phyloP scores from a whole-genome alignment of 2,888 invertebrate species.

The Neoscelio sp. region DNA sequence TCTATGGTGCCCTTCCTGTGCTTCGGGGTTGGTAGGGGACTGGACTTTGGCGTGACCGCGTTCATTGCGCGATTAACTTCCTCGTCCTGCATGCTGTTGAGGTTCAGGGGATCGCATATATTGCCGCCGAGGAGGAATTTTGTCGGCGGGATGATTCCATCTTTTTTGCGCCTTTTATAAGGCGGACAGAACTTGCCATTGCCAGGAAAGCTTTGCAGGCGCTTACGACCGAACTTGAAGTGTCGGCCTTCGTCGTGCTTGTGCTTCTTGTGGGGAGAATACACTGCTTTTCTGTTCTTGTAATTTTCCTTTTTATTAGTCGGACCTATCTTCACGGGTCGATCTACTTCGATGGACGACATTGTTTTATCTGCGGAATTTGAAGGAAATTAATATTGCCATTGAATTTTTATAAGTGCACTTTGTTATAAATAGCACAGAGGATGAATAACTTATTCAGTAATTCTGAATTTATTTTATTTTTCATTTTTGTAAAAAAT shows the following conservation, averaged over 20 bases:
- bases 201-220: conserved; percentile 87
- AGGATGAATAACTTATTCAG: too few relatives aligned
- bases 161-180: conserved; percentile 89
- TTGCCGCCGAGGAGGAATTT: conserved; percentile 97
- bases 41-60: conserved; percentile 96
- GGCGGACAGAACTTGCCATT: conserved; percentile 90
- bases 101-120: conserved; percentile 96
- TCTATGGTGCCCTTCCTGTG: conserved; percentile 92
- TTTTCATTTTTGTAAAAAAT: too few relatives aligned
- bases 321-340: conserved; percentile 79
- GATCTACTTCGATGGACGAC: conserved; percentile 83
- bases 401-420: not conserved
- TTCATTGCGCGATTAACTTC: conserved; percentile 91
- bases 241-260: conserved; percentile 81
- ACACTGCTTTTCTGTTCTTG: conserved; percentile 75
- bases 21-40: conserved; percentile 94
- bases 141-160: conserved; percentile 92
- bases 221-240: conserved; percentile 85
- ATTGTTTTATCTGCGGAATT: too few relatives aligned
- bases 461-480: too few relatives aligned
- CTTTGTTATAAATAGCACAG: too few relatives aligned
- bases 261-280: conserved; percentile 79
- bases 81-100: conserved; percentile 95
- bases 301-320: conserved; percentile 79
- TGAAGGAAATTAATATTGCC: conserved; percentile 3